These are phyloP conservation scores for Ibycter americanus DNA, from an alignment of 2,797 vertebrate genomes.

Conservation along the genomic window DNA sequence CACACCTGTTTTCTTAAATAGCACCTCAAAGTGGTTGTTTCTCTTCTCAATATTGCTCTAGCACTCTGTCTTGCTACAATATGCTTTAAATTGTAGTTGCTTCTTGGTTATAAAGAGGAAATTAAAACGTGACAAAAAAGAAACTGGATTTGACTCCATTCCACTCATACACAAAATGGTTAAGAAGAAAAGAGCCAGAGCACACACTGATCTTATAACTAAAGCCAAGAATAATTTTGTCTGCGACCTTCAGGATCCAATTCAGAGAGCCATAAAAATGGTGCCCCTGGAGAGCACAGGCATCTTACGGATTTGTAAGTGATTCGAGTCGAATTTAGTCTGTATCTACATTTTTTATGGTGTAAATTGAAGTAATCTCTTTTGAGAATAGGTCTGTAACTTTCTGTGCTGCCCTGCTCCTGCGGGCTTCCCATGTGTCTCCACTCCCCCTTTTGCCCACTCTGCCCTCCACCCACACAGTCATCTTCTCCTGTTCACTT, in stretches of 20 bases:
- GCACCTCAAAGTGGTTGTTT: background rate
- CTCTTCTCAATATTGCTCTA: background rate
- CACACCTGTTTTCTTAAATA: background rate
- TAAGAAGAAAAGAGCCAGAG: conserved; percentile 12
- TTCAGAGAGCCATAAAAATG: background rate
- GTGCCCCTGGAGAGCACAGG: background rate
- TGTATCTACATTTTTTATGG: background rate
- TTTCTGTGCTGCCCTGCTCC: background rate
- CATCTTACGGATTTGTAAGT: background rate
- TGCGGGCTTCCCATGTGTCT: background rate
- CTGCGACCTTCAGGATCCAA: background rate
- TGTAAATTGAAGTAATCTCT: background rate
- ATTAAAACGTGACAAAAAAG: background rate
- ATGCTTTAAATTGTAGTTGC: background rate
- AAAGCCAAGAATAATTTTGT: conserved; percentile 23
- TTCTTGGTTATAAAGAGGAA: background rate
- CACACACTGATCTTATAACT: background rate
- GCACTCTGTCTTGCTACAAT: background rate
- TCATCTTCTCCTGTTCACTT: background rate
- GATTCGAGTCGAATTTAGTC: background rate
- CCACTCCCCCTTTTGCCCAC: background rate
- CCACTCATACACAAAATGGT: background rate
- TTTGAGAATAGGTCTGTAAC: background rate
- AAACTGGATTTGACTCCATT: background rate
- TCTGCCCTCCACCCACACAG: background rate